Evolutionary conservation across 2,888 invertebrate species (phyloP), one percentile per base, ranked within the genome.

Genomic region (Parapristionchus giblindavisi): DNA sequence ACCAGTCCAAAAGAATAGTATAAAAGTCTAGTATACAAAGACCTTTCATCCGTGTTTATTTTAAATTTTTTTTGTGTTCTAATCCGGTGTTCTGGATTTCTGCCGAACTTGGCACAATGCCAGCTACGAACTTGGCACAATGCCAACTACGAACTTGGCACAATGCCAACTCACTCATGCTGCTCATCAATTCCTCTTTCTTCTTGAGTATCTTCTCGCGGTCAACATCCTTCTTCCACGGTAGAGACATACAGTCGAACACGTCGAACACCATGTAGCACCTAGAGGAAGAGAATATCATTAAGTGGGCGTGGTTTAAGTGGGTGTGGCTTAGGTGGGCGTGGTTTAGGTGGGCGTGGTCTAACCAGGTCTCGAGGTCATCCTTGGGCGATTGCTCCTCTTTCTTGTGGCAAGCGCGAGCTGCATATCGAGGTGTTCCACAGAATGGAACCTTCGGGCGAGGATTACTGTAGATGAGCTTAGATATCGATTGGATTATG

Each of bases 371-470:
- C 48, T 65, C 63, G 40, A 65, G 29, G 21, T 65, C 63, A 21
- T 65, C 63, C 29, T 65, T 65, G 29, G 63, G 63, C 43, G 63
- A 65, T n/a, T 65, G 63, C 17, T 65, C 63, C 36, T 43, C 63
- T 32, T 65, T 65, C 27, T 36, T 65, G 32, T 65, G 63, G 29
- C 63, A 65, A 43, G 63, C 40, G 5, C 63, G 63, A 6, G 63
- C 34, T 0, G 63, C 63, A 43, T 43, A 65, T 14, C 63, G 63
- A 43, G 63, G 63, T 17, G 63, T 65, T 40, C 63, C 63, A 40
- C 40, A 43, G 43, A 65, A 65, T 8, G 63, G 63, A 65, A 65
- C 48, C 1, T 40, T 40, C 63, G 40, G 43, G 6, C 63, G 29
- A 1, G 63, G 63, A 21, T 65, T 65, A 65, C 63, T 65, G 63